phyloP scores from a whole-genome alignment of 2,113 vertebrate genomes.

The Octodon degus region DNA sequence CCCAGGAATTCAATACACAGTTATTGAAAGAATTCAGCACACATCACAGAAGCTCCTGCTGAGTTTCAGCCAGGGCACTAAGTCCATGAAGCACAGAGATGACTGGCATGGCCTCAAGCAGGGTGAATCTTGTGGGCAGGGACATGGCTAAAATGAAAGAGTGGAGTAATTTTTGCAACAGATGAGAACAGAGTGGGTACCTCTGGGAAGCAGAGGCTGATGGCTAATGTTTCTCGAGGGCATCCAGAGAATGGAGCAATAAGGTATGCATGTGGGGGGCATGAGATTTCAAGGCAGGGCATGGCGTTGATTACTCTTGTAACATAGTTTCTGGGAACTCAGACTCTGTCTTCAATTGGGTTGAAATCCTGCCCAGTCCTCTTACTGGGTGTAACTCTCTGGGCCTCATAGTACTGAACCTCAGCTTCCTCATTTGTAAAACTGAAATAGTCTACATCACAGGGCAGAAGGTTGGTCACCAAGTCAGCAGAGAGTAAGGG shows the following conservation, averaged over 20 bases:
- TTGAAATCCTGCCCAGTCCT: neutral
- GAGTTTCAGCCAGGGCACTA: constrained; percentile 38
- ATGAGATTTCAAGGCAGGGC: neutral
- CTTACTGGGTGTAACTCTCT: neutral
- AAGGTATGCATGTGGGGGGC: fast-evolving
- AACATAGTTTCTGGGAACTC: neutral
- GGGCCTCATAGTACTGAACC: neutral
- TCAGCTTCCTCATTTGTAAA: neutral
- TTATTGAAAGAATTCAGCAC: constrained; percentile 43
- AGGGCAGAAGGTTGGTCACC: neutral
- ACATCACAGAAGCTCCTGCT: constrained; percentile 38
- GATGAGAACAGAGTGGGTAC: neutral
- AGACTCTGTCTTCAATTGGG: neutral
- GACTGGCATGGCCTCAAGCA: constrained; percentile 47
- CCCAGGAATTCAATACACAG: constrained; percentile 72
- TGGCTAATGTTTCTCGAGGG: neutral
- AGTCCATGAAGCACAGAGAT: constrained; percentile 35
- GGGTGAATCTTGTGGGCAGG: constrained; percentile 47
- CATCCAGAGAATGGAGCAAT: neutral
- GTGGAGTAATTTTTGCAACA: constrained; percentile 53
- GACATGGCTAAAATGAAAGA: constrained; percentile 26
- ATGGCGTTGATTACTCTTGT: fast-evolving
- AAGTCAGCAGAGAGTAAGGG: neutral
- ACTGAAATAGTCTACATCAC: neutral
- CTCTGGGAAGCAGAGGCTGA: constrained; percentile 9